These are phyloP conservation scores for Montifringilla adamsi DNA, from an alignment of 2,113 vertebrate genomes.

Conservation along the genomic window DNA sequence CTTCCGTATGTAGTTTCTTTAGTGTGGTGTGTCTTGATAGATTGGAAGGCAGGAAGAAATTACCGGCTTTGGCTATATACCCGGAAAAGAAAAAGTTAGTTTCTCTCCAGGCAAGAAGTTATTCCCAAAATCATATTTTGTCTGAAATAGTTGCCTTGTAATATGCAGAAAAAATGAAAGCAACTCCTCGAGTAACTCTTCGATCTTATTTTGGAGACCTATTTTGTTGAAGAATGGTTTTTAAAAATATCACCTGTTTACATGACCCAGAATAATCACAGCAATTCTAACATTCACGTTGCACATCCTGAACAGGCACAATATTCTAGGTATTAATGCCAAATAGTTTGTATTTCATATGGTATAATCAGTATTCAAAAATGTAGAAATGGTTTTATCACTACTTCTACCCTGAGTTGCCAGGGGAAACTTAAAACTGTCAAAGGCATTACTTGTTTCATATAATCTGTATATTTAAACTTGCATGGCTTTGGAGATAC, in stretches of 20 bases:
- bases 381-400: neutral
- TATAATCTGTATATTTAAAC: neutral
- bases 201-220: neutral
- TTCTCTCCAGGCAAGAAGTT: neutral
- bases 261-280: neutral
- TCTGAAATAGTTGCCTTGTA: neutral
- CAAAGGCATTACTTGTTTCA: neutral
- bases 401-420: neutral
- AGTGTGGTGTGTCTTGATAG: neutral
- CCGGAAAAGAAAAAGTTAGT: neutral
- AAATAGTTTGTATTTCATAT: neutral
- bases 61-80: neutral
- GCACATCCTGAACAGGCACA: neutral
- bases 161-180: neutral
- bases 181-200: neutral
- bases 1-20: neutral
- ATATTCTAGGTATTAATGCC: neutral
- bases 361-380: neutral
- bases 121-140: neutral
- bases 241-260: neutral
- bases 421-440: neutral
- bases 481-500: neutral
- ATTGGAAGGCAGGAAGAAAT: neutral
- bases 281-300: neutral
- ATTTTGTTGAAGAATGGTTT: neutral